Conservation (phyloP, 2,888 invertebrate genomes). For the Stenchaetothrips biformis region DNA sequence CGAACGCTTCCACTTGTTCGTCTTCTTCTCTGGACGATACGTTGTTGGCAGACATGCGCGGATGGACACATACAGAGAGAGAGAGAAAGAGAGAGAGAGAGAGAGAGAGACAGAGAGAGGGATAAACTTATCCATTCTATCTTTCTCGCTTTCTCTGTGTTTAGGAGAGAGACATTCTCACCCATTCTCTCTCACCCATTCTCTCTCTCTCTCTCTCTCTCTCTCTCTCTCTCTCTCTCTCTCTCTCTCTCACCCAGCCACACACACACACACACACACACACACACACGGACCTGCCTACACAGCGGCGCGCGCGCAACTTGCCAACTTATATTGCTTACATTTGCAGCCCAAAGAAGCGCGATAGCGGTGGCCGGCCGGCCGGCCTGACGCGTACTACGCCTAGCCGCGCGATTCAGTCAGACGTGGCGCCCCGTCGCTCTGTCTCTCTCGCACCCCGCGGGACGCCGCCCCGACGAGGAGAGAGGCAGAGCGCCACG, state of each 20-base stretch:
- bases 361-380: background rate
- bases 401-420: background rate
- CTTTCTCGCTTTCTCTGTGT: too few species aligned
- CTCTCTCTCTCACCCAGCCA: background rate
- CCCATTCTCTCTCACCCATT: background rate
- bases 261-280: background rate
- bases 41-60: too few species aligned
- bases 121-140: too few species aligned
- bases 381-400: background rate
- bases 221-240: background rate
- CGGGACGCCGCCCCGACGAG: too few species aligned
- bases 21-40: too few species aligned
- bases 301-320: background rate
- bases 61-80: too few species aligned
- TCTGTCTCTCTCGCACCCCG: background rate
- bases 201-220: background rate
- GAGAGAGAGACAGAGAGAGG: too few species aligned
- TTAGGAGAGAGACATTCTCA: too few species aligned
- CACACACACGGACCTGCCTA: background rate
- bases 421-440: background rate
- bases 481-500: too few species aligned
- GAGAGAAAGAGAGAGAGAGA: too few species aligned
- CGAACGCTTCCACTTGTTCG: too few species aligned
- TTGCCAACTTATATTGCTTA: constrained; percentile 24
- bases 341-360: background rate